Percentiles rank a stretch among this genome's conserved stretches.
phyloP scores from a whole-genome alignment of 2,797 vertebrate species.

The Alfaro cultratus region DNA sequence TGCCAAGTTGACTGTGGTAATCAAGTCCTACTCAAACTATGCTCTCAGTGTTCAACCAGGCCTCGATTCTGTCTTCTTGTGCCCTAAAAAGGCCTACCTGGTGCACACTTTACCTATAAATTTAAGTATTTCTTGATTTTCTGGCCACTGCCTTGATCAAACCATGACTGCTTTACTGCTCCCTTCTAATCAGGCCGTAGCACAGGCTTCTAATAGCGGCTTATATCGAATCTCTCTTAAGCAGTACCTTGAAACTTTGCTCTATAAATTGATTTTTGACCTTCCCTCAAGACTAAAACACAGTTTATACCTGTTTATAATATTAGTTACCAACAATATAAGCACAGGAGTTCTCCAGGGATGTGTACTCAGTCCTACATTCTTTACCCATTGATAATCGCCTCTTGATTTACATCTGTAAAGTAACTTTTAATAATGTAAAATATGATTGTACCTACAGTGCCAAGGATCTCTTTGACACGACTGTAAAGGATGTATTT shows the following conservation, averaged over 20 bases:
- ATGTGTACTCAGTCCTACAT: neutral
- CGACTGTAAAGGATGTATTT: neutral
- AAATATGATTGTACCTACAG: neutral
- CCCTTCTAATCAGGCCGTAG: neutral
- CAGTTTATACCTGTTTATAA: neutral
- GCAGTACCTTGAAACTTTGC: neutral
- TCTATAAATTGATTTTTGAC: neutral
- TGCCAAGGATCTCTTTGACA: neutral
- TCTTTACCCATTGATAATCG: neutral
- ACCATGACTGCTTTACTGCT: neutral
- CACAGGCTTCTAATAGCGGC: neutral
- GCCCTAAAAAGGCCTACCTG: neutral
- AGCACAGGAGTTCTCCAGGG: neutral
- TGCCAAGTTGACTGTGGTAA: neutral
- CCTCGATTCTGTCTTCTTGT: neutral
- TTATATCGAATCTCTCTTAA: neutral
- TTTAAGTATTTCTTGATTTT: neutral
- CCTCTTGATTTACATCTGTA: neutral
- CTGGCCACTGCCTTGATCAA: neutral
- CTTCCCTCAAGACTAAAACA: neutral
- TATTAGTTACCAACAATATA: neutral
- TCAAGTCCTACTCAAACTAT: neutral
- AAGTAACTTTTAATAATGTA: neutral
- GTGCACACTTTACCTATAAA: too few species aligned
- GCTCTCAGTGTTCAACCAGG: neutral